Evolutionary conservation across 2,888 invertebrate genomes (phyloP).

Genomic region (Eupelmus urozonus): DNA sequence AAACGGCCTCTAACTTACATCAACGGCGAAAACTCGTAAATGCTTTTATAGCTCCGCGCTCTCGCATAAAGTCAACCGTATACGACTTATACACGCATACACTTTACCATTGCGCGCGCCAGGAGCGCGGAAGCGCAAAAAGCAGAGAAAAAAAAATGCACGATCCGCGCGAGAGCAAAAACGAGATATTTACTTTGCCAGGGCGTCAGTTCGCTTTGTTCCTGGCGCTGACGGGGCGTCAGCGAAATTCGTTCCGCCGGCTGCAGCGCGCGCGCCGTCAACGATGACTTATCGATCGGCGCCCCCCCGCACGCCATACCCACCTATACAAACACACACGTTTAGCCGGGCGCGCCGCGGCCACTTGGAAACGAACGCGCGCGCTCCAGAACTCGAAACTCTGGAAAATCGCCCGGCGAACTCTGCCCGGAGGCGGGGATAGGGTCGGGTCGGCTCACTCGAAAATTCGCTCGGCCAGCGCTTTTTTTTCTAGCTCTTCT

Average conservation of each 20-base stretch:
- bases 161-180: slow-evolving; percentile 40
- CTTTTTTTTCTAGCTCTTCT: slow-evolving; percentile 74
- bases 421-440: slow-evolving; percentile 62
- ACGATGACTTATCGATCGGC: slow-evolving; percentile 69
- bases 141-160: slow-evolving; percentile 21
- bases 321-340: neutral
- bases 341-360: neutral
- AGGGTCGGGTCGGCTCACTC: slow-evolving; percentile 68
- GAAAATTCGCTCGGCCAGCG: slow-evolving; percentile 76
- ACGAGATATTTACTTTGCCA: slow-evolving; percentile 56
- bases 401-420: slow-evolving; percentile 67
- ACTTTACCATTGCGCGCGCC: too few relatives aligned
- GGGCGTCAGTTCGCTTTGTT: slow-evolving; percentile 59
- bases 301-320: neutral
- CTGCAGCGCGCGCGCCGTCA: too few relatives aligned
- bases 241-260: slow-evolving; percentile 64
- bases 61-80: neutral
- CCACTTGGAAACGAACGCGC: slow-evolving; percentile 46
- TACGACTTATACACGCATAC: neutral
- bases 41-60: neutral
- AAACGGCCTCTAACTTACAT: too few relatives aligned
- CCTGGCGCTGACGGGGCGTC: slow-evolving; percentile 59
- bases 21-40: neutral
- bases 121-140: neutral
- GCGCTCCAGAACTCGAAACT: slow-evolving; percentile 64